phyloP scores from a whole-genome alignment of 2,113 vertebrate species.

The Cervus canadensis region DNA sequence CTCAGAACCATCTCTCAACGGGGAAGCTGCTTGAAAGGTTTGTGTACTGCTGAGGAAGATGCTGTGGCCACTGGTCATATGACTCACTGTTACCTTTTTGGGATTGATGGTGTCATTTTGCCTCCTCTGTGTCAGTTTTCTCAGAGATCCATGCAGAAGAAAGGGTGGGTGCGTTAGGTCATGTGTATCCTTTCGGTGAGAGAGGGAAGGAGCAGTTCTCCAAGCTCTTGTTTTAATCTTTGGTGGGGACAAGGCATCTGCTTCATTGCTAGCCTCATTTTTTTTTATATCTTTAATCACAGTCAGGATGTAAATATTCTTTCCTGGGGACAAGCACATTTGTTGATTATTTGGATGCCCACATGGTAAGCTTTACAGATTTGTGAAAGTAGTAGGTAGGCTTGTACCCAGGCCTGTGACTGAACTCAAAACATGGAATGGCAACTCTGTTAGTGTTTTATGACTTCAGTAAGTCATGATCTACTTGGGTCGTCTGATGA shows the following conservation, averaged over 20 bases:
- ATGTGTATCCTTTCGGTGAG: not conserved
- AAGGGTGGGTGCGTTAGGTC: not conserved
- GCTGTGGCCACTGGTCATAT: not conserved
- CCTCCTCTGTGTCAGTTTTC: not conserved
- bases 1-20: not conserved
- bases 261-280: not conserved
- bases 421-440: not conserved
- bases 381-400: not conserved
- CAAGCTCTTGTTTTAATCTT: not conserved
- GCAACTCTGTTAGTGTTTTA: not conserved
- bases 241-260: accelerated
- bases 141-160: not conserved
- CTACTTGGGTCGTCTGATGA: not conserved
- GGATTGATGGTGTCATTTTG: not conserved
- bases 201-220: no score
- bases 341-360: not conserved
- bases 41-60: not conserved
- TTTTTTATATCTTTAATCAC: not conserved
- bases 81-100: not conserved
- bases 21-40: not conserved
- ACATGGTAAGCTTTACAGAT: not conserved
- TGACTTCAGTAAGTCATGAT: not conserved
- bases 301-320: not conserved
- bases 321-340: not conserved
- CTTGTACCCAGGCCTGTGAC: not conserved